These are phyloP conservation scores for Isoperla grammatica DNA, from an alignment of 2,888 invertebrate genomes.

Conservation along the genomic window DNA sequence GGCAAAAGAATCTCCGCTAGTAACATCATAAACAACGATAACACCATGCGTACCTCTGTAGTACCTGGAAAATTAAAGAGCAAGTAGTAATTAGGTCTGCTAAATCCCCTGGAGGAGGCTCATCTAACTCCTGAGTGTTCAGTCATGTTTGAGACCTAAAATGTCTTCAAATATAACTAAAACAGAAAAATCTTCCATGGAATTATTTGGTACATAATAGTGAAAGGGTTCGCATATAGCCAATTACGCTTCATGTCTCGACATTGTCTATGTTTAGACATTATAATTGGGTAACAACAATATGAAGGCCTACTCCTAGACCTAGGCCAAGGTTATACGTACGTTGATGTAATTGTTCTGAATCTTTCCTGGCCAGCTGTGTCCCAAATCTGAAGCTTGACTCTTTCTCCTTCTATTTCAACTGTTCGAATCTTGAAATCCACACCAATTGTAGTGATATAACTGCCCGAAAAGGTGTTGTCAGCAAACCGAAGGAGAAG, in stretches of 20 bases:
- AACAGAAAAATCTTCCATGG: too few species aligned
- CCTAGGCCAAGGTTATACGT: slow-evolving; percentile 36
- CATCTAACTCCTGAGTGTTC: too few species aligned
- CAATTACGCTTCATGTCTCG: too few species aligned
- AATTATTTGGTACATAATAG: too few species aligned
- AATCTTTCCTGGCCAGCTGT: slow-evolving; percentile 97
- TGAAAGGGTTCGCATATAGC: too few species aligned
- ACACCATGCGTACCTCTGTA: slow-evolving; percentile 99
- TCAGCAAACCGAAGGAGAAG: slow-evolving; percentile 94
- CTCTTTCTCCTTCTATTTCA: slow-evolving; percentile 81
- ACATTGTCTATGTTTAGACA: too few species aligned
- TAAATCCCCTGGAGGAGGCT: too few species aligned
- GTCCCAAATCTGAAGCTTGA: slow-evolving; percentile 97
- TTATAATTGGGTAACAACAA: too few species aligned
- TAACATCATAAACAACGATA: slow-evolving; percentile 98
- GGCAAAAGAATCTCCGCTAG: slow-evolving; percentile 97
- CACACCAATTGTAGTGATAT: slow-evolving; percentile 98
- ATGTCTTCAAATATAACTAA: too few species aligned
- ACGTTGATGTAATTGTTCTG: slow-evolving; percentile 97
- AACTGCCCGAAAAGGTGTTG: slow-evolving; percentile 96
- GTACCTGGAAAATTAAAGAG: slow-evolving; percentile 54
- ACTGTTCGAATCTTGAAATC: slow-evolving; percentile 99
- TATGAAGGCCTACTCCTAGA: too few species aligned
- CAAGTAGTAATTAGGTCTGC: too few species aligned
- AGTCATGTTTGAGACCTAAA: too few species aligned